These are phyloP conservation scores for Siderastrea radians DNA, from an alignment of 92 coral and sea anemone species.

Conservation along the genomic window DNA sequence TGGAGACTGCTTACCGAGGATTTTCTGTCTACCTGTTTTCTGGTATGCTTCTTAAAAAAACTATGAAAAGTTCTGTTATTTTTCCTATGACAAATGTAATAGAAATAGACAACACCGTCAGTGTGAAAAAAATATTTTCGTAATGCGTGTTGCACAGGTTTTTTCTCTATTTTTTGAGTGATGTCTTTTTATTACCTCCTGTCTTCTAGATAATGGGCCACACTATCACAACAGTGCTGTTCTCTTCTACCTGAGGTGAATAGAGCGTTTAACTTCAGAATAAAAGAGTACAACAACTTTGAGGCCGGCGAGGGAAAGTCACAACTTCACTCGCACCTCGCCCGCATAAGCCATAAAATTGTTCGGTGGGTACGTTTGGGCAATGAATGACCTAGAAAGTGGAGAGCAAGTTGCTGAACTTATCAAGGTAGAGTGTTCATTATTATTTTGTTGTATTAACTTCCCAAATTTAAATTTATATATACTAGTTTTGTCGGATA, in stretches of 20 bases:
- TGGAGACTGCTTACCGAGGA: background rate
- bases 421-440: constrained; percentile 2
- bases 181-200: background rate
- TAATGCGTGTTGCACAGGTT: background rate
- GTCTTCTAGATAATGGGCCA: constrained; percentile 27
- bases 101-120: background rate
- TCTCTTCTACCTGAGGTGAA: constrained; percentile 37
- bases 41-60: background rate
- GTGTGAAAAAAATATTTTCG: background rate
- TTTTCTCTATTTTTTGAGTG: background rate
- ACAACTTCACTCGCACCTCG: constrained; percentile 30
- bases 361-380: constrained; percentile 48
- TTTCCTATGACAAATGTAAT: too few relatives aligned
- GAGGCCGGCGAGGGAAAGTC: constrained; percentile 50
- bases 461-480: background rate
- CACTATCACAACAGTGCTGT: background rate
- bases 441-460: background rate
- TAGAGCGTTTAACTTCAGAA: constrained; percentile 23
- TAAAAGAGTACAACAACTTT: constrained; percentile 33
- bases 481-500: background rate
- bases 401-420: constrained; percentile 39
- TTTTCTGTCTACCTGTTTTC: background rate
- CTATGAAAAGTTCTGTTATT: background rate
- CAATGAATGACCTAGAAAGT: constrained; percentile 24
- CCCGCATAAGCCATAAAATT: constrained; percentile 39